Evolutionary conservation across 2,113 vertebrate species (phyloP), one percentile per base, ranked within the genome.

Genomic region (Morone chrysops): DNA sequence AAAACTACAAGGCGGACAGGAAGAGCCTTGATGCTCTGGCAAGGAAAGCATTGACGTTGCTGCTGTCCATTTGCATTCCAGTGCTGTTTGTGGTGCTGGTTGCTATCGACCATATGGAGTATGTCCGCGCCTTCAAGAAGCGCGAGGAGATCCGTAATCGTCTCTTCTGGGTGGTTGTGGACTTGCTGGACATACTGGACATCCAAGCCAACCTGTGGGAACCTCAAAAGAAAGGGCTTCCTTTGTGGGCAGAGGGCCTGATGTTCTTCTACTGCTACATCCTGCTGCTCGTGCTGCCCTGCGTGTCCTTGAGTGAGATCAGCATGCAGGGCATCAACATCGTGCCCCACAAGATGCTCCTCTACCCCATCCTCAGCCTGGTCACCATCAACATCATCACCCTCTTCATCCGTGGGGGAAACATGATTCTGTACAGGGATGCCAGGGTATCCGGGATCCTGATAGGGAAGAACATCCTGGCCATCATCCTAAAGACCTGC

Each of bases 231-330:
- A 96, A 96, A 68, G 95, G 95, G 1, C 92, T 96, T 8, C 96
- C 95, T 0, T 79, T 96, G 8, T 96, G 96, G 96, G 96, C 95
- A 0, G 96, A 96, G 61, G 95, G 96, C 2, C 81, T 96, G 72
- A 96, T 96, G 95, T 96, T 96, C 84, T 96, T 96, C 89, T 96
- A 96, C 91, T 96, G 96, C 84, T 96, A 96, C 90, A 95, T 96
- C 82, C 85, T 96, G 69, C 92, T 96, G 81, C 92, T 96, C 3
- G 95, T 96, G 77, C 88, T 96, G 68, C 96, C 96, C 4, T 96
- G 96, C 0, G 95, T 96, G 68, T 96, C 95, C 38, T 84, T 96
- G 73, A 96, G 96, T 4, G 96, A 96, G 89, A 96, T 96, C 81
- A 96, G 95, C 93, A 96, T 96, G 96, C 96, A 96, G 82, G 96